Conservation (phyloP, 2,113 vertebrate genomes). For the Syngnathoides biaculeatus region DNA sequence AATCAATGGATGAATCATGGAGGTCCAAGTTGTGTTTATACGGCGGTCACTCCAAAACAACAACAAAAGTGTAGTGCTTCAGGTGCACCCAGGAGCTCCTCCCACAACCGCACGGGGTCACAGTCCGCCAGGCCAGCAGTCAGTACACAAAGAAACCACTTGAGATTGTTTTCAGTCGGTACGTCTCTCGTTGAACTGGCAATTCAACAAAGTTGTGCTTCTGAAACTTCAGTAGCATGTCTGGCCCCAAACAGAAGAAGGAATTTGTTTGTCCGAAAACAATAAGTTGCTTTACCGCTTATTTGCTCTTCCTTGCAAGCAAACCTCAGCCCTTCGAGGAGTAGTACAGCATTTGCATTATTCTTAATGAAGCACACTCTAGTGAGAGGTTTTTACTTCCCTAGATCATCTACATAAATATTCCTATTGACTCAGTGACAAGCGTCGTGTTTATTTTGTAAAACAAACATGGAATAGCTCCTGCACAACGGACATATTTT, state of each 20-base stretch:
- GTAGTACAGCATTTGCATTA: background rate
- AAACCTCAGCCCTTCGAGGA: background rate
- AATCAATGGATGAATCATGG: background rate
- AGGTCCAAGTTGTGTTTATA: background rate
- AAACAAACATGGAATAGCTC: conserved; percentile 22
- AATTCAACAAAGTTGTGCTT: background rate
- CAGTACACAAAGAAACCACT: background rate
- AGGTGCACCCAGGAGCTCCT: background rate
- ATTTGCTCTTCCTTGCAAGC: background rate
- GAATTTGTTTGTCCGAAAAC: background rate
- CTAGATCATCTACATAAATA: background rate
- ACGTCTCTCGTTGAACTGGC: background rate
- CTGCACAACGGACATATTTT: background rate
- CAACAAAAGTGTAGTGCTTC: background rate
- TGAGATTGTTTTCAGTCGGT: background rate
- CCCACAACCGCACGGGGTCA: background rate
- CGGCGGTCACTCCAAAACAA: background rate
- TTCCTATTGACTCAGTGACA: conserved; percentile 9
- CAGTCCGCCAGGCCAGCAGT: background rate
- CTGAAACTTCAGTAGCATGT: background rate
- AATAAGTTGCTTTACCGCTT: background rate
- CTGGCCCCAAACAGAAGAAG: background rate
- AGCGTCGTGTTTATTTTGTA: conserved; percentile 17
- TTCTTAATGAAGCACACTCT: too few species aligned
- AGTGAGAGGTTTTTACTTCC: background rate